Percentiles rank a stretch among this genome's conserved stretches.
Evolutionary conservation across 1,140 invertebrate species (phyloP).

Genomic region (Hycleus cichorii): DNA sequence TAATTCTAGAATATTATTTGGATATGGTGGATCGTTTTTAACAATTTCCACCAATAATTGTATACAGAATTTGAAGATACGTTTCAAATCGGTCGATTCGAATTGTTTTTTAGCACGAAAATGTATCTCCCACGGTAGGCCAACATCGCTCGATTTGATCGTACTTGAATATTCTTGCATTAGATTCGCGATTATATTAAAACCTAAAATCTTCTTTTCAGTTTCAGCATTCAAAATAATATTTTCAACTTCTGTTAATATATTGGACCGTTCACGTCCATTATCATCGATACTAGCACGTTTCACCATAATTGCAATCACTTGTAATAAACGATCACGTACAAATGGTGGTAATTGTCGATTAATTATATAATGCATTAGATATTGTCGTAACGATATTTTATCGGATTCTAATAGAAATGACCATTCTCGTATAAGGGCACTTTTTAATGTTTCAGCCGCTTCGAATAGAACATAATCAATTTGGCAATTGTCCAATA

Average conservation of each 20-base stretch:
- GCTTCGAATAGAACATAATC: conserved; percentile 85
- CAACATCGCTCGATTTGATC: conserved; percentile 76
- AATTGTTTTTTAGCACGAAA: conserved; percentile 76
- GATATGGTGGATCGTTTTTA: conserved; percentile 35
- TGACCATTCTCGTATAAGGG: conserved; percentile 76
- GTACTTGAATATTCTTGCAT: conserved; percentile 84
- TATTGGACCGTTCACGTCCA: conserved; percentile 56
- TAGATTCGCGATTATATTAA: conserved; percentile 70
- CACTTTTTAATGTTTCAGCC: conserved; percentile 73
- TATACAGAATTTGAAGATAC: conserved; percentile 57
- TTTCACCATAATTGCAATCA: conserved; percentile 82
- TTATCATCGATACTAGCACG: conserved; percentile 65
- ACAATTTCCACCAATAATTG: conserved; percentile 35
- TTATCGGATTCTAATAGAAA: conserved; percentile 59
- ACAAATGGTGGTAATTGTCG: conserved; percentile 55
- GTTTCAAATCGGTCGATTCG: conserved; percentile 69
- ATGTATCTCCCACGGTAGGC: conserved; percentile 80
- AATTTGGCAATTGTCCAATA: conserved; percentile 68
- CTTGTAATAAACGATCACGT: conserved; percentile 62
- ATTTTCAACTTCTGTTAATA: conserved; percentile 67
- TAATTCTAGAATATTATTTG: conserved; percentile 26
- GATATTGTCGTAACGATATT: conserved; percentile 65
- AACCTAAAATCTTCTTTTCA: conserved; percentile 62
- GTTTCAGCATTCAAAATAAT: conserved; percentile 60
- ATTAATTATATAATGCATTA: conserved; percentile 67